phyloP scores from a whole-genome alignment of 2,113 vertebrate species.

The Menura novaehollandiae region DNA sequence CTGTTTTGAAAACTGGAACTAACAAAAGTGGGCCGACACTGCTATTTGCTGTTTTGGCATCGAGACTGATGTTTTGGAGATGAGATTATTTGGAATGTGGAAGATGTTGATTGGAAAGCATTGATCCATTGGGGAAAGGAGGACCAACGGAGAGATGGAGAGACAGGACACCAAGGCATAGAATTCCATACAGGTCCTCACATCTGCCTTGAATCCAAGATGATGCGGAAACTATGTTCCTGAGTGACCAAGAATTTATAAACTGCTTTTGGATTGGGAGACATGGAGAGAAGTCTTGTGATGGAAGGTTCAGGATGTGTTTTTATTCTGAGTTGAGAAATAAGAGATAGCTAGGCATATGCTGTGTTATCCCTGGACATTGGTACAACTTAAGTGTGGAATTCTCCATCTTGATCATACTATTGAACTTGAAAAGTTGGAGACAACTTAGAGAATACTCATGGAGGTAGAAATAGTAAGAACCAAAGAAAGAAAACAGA shows the following conservation, averaged over 20 bases:
- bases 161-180: not conserved
- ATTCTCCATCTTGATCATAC: not conserved
- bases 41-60: not conserved
- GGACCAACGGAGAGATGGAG: not conserved
- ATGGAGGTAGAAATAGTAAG: not conserved
- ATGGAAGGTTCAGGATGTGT: not conserved
- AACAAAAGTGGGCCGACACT: not conserved
- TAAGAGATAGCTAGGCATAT: not conserved
- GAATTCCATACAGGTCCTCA: not conserved
- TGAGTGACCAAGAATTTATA: not conserved
- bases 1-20: not conserved
- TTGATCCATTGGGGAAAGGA: not conserved
- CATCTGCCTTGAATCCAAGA: not conserved
- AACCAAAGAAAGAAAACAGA: not conserved
- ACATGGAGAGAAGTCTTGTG: not conserved
- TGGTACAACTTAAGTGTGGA: not conserved
- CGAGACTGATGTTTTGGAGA: not conserved
- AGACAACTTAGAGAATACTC: not conserved
- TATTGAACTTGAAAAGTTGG: not conserved
- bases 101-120: not conserved
- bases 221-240: not conserved
- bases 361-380: not conserved
- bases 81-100: not conserved
- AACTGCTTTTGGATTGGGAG: not conserved
- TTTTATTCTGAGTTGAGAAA: not conserved